A percentile compares a stretch with the other conserved stretches of the same genome.
Conservation (phyloP, 2,888 invertebrate genomes). For the Physocephala rufipes region DNA sequence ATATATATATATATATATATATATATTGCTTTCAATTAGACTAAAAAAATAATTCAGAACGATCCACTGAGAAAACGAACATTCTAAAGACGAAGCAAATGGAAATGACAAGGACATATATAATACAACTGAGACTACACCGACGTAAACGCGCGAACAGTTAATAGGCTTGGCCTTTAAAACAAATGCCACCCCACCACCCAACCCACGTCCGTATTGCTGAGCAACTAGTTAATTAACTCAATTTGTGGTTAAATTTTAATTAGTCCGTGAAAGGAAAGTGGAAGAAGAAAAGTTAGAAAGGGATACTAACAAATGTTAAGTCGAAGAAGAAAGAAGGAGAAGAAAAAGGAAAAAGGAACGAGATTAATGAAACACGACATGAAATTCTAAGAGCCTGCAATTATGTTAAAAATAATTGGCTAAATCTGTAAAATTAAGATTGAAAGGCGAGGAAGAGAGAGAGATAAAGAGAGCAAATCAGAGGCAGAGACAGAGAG, state of each 20-base stretch:
- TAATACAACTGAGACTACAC: neutral
- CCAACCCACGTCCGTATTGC: too few relatives aligned
- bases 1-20: too few relatives aligned
- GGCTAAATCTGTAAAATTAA: neutral
- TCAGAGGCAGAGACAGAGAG: neutral
- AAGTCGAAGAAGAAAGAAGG: constrained; percentile 38
- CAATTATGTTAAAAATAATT: neutral
- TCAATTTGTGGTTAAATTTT: constrained; percentile 44
- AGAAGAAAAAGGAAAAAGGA: constrained; percentile 21
- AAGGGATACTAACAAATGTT: neutral
- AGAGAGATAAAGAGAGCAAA: constrained; percentile 11
- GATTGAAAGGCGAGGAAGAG: neutral
- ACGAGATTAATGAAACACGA: neutral
- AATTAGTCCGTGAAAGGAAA: constrained; percentile 33
- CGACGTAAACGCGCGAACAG: neutral
- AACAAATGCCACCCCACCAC: too few relatives aligned
- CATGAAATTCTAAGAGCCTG: neutral
- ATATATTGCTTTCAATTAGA: neutral
- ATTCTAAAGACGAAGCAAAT: neutral
- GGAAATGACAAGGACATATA: constrained; percentile 1
- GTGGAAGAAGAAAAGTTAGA: neutral
- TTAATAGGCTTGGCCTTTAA: constrained; percentile 10
- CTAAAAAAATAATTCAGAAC: neutral
- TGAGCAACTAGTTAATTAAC: constrained; percentile 42
- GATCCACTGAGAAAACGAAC: neutral